Conservation (phyloP, 2,888 invertebrate genomes). For the Thymelicus acteon region DNA sequence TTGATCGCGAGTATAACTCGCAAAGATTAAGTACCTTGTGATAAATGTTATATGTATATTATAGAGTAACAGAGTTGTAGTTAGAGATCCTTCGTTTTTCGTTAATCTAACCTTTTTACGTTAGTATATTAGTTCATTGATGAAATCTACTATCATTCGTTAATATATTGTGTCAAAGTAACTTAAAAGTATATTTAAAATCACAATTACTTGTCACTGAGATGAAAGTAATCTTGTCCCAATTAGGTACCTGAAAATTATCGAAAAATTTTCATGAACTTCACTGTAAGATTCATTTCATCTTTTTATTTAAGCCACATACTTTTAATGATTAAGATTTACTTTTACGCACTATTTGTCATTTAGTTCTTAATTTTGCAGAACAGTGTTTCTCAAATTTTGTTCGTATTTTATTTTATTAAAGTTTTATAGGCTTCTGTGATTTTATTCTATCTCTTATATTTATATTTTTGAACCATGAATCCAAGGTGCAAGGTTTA, state of each 20-base stretch:
- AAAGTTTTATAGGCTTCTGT: slow-evolving; percentile 65
- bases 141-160: slow-evolving; percentile 45
- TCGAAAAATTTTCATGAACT: slow-evolving; percentile 55
- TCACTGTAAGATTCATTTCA: slow-evolving; percentile 44
- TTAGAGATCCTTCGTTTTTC: slow-evolving; percentile 37
- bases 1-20: slow-evolving; percentile 60
- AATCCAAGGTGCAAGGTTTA: slow-evolving; percentile 37
- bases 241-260: slow-evolving; percentile 78
- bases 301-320: slow-evolving; percentile 46
- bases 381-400: slow-evolving; percentile 84
- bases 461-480: slow-evolving; percentile 32
- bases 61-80: slow-evolving; percentile 29
- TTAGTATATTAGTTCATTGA: neutral
- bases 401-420: slow-evolving; percentile 59
- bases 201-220: slow-evolving; percentile 33
- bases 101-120: slow-evolving; percentile 37
- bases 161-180: slow-evolving; percentile 47
- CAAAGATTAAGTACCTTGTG: slow-evolving; percentile 59
- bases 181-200: slow-evolving; percentile 38
- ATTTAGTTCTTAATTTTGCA: slow-evolving; percentile 53
- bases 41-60: slow-evolving; percentile 53
- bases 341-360: slow-evolving; percentile 46
- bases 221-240: slow-evolving; percentile 60
- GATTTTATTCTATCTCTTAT: slow-evolving; percentile 58
- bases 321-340: slow-evolving; percentile 45